These are phyloP conservation scores for Nebria ingens DNA, from an alignment of 1,140 invertebrate species.

Conservation along the genomic window DNA sequence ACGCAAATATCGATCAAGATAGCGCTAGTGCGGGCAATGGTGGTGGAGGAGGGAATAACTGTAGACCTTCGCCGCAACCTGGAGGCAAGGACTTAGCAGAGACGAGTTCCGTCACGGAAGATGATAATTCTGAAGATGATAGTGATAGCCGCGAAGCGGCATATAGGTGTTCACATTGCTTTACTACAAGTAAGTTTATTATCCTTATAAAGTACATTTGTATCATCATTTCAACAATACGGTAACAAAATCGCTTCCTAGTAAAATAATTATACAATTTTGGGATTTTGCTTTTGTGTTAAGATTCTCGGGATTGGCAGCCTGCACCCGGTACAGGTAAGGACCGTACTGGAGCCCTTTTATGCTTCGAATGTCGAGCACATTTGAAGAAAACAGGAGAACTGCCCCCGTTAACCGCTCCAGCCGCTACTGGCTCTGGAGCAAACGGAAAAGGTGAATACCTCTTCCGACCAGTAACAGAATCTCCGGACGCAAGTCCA, in stretches of 20 bases:
- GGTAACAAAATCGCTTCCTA: no score
- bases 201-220: no score
- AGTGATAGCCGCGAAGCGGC: constrained; percentile 70
- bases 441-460: constrained; percentile 31
- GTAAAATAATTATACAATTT: background rate
- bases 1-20: constrained; percentile 29
- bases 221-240: no score
- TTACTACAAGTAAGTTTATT: constrained; percentile 52
- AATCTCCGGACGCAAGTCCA: constrained; percentile 67
- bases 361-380: constrained; percentile 73
- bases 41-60: constrained; percentile 39
- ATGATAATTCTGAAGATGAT: constrained; percentile 85
- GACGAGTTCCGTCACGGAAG: constrained; percentile 87
- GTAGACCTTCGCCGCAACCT: constrained; percentile 48
- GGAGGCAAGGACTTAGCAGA: constrained; percentile 46
- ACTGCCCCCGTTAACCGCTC: constrained; percentile 42
- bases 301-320: constrained; percentile 49
- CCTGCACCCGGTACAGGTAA: constrained; percentile 53
- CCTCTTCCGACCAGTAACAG: constrained; percentile 61
- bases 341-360: constrained; percentile 47
- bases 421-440: constrained; percentile 23
- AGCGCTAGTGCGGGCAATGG: constrained; percentile 50
- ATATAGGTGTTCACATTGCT: constrained; percentile 41
- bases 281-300: constrained; percentile 8
- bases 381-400: constrained; percentile 79